Evolutionary conservation across 2,797 vertebrate genomes (phyloP), one percentile per base, ranked within the genome.

Genomic region (Channa striata): DNA sequence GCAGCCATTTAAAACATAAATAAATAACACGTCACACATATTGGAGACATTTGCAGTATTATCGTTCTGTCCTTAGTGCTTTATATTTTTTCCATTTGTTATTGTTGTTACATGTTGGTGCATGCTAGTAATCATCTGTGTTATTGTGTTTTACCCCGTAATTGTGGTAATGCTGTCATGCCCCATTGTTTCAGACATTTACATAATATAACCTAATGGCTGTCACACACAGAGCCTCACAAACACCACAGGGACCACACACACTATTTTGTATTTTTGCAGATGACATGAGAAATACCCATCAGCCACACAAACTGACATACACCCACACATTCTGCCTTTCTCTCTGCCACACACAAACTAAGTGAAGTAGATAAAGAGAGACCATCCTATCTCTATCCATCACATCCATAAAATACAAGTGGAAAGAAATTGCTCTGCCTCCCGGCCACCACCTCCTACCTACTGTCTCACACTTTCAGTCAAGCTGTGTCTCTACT

Each of bases 391-490:
- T 62, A 79, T 76, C 72, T 53, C 23, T 39, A 74, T 82, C 84
- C 65, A 76, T 86, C 81, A 71, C 72, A 53, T 51, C 49, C 34
- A 60, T 58, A 51, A 67, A 62, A 71, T 70, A 68, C 48, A 59
- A 75, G 64, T 50, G 52, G 23, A 74, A 63, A 82, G 62, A 81
- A 85, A 75, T 40, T 30, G 11, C 57, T 80, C 69, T 76, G 64
- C 80, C 82, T 82, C 56, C 58, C 12, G 5, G 85, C 71, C 67
- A 64, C 20, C 17, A 33, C 75, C 66, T 72, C 84, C 69, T 68
- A 74, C 73, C 85, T 54, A 44, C 67, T 63, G 81, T 77, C 78
- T 87, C 78, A 65, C 80, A 79, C 76, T 77, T 69, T 76, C 40
- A 68, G 53, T 72, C 61, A 51, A 72, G 58, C 72, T 72, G 76